Evolutionary conservation across 2,113 vertebrate species (phyloP).

Genomic region (Pseudolaguvia tuberculata): DNA sequence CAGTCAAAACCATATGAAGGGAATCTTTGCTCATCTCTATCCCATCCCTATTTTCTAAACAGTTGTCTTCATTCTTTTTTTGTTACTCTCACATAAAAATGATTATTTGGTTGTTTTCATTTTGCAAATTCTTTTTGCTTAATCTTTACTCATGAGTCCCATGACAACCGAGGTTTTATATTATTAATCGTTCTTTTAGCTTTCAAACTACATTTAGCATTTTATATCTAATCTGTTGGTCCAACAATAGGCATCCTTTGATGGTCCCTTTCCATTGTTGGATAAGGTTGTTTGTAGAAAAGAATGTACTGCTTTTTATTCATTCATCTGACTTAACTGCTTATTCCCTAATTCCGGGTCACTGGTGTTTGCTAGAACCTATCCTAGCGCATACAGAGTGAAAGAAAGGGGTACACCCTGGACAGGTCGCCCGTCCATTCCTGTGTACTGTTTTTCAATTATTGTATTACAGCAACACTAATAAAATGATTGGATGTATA

Average conservation of each 20-base stretch:
- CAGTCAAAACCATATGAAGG: conserved; percentile 68
- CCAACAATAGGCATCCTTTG: neutral
- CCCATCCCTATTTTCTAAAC: conserved; percentile 6
- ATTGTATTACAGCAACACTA: too few relatives aligned
- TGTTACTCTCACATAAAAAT: conserved; percentile 10
- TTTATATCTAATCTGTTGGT: neutral
- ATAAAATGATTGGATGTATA: neutral
- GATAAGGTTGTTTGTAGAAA: neutral
- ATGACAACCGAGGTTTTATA: neutral
- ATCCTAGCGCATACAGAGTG: too few relatives aligned
- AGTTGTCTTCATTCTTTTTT: neutral
- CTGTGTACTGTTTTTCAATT: too few relatives aligned
- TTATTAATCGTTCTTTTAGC: too few relatives aligned
- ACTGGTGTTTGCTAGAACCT: too few relatives aligned
- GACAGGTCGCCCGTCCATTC: too few relatives aligned
- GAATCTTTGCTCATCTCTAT: conserved; percentile 60
- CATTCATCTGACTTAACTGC: too few relatives aligned
- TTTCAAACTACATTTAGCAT: too few relatives aligned
- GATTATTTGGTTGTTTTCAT: neutral
- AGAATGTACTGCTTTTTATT: neutral
- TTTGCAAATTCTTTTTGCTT: neutral
- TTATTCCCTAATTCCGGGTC: too few relatives aligned
- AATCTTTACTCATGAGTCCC: neutral
- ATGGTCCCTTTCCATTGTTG: neutral
- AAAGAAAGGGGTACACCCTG: too few relatives aligned